Conservation (phyloP, 1,140 invertebrate genomes). For the Phortica variegata region DNA sequence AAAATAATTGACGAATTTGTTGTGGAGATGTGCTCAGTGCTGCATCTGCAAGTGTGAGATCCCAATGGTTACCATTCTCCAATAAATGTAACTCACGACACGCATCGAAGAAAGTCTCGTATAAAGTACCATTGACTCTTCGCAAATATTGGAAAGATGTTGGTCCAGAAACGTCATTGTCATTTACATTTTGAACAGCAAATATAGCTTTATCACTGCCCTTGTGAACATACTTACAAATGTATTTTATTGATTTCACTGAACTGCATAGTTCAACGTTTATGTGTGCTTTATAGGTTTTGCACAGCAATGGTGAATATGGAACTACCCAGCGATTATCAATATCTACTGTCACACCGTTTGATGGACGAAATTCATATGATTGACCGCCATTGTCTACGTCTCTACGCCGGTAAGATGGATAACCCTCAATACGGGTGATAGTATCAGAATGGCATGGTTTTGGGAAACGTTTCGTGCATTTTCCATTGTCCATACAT, state of each 20-base stretch:
- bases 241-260: constrained; percentile 56
- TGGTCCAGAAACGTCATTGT: constrained; percentile 56
- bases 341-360: constrained; percentile 10
- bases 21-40: constrained; percentile 28
- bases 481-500: constrained; percentile 25
- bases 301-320: constrained; percentile 25
- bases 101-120: constrained; percentile 47
- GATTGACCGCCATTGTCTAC: constrained; percentile 44
- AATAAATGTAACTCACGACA: constrained; percentile 45
- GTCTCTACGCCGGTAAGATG: constrained; percentile 30
- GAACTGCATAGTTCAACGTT: constrained; percentile 55
- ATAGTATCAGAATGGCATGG: constrained; percentile 23
- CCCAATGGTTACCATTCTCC: constrained; percentile 43
- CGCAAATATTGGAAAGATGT: constrained; percentile 57
- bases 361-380: constrained; percentile 12
- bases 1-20: constrained; percentile 57
- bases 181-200: constrained; percentile 12
- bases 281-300: constrained; percentile 57
- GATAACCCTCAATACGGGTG: constrained; percentile 56
- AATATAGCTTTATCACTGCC: constrained; percentile 33
- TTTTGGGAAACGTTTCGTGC: constrained; percentile 37
- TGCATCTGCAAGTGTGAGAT: constrained; percentile 40
- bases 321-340: constrained; percentile 43
- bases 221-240: constrained; percentile 58
- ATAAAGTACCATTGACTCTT: constrained; percentile 49